A percentile compares a stretch with the other conserved stretches of the same genome.
Conservation (phyloP, 2,797 vertebrate genomes). For the Coregonus ussuriensis region DNA sequence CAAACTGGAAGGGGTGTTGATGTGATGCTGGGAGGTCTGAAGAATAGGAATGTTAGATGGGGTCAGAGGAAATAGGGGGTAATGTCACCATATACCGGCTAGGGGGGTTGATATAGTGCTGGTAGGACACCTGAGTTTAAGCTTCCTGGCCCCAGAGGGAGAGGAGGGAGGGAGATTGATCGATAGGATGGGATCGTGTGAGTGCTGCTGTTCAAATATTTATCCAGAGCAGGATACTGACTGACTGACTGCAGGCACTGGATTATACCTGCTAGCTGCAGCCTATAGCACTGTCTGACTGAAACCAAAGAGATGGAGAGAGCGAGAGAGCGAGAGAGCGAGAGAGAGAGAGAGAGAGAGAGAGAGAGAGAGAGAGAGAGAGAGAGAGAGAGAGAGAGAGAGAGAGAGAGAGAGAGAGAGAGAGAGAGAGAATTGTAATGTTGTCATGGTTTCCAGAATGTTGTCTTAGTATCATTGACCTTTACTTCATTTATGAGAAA, state of each 20-base stretch:
- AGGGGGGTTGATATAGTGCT: slow-evolving; percentile 28
- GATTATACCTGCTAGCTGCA: slow-evolving; percentile 47
- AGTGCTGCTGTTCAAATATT: slow-evolving; percentile 60
- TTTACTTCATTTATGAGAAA: neutral
- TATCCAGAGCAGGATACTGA: slow-evolving; percentile 45
- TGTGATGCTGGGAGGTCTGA: neutral
- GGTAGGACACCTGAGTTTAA: slow-evolving; percentile 53
- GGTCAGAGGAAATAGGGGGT: neutral
- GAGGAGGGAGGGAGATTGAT: slow-evolving; percentile 47
- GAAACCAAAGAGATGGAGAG: neutral
- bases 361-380: neutral
- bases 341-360: slow-evolving; percentile 1
- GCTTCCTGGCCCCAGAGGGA: slow-evolving; percentile 37
- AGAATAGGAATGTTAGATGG: neutral
- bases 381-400: neutral
- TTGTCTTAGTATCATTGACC: neutral
- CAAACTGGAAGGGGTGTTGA: neutral
- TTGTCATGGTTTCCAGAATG: neutral
- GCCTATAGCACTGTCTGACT: neutral
- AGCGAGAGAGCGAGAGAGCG: neutral
- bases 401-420: neutral
- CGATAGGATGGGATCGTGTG: slow-evolving; percentile 45
- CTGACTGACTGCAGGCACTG: slow-evolving; percentile 37
- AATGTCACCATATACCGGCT: slow-evolving; percentile 32
- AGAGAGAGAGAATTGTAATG: neutral